Percentiles rank a stretch among this genome's conserved stretches.
Conservation (phyloP, 2,888 invertebrate species). For the Galerucella calmariensis region DNA sequence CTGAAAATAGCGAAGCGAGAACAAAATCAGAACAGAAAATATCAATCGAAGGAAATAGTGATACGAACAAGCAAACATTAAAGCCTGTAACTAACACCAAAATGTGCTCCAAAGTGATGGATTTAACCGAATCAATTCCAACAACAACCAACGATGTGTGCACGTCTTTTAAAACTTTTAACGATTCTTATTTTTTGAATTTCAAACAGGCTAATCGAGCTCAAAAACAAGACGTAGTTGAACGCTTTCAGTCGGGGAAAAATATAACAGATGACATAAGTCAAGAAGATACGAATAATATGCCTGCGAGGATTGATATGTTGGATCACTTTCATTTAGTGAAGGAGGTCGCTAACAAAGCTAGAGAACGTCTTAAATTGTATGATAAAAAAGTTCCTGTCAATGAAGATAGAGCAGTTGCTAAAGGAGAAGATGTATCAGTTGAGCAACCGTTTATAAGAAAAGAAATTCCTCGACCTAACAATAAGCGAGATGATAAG, state of each 20-base stretch:
- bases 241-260: neutral
- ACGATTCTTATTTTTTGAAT: neutral
- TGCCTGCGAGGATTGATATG: neutral
- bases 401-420: neutral
- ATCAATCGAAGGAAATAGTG: neutral
- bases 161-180: neutral
- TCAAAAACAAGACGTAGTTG: neutral
- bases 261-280: neutral
- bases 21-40: neutral
- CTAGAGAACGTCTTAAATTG: neutral
- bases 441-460: slow-evolving; percentile 19
- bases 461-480: slow-evolving; percentile 24
- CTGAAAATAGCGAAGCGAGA: neutral
- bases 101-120: neutral
- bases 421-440: neutral
- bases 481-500: slow-evolving; percentile 12
- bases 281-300: neutral
- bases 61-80: neutral
- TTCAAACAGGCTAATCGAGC: neutral
- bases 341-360: neutral
- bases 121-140: neutral
- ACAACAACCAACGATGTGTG: neutral
- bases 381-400: neutral
- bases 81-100: neutral
- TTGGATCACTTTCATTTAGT: neutral